Evolutionary conservation across 2,797 vertebrate genomes (phyloP).

Genomic region (Xerus rutilus): DNA sequence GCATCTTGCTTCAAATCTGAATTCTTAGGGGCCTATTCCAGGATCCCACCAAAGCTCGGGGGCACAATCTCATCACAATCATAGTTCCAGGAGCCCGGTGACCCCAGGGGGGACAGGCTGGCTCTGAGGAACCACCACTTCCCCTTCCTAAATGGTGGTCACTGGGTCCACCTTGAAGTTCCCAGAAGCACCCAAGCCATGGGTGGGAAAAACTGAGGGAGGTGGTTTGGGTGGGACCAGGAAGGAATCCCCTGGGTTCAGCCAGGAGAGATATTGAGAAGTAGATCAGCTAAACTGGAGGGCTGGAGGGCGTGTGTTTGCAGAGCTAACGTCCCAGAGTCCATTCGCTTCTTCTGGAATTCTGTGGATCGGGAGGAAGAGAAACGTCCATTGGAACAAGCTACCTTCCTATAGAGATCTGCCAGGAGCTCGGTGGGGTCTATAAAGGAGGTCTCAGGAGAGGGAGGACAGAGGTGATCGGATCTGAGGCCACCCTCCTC

Average conservation of each 20-base stretch:
- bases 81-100: not conserved
- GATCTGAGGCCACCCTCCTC: not conserved
- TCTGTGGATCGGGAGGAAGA: not conserved
- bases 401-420: not conserved
- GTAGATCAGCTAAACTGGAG: accelerated
- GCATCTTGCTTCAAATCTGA: not conserved
- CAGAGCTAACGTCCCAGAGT: not conserved
- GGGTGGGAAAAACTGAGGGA: not conserved
- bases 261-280: not conserved
- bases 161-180: not conserved
- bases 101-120: not conserved
- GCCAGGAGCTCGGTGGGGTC: not conserved
- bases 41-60: not conserved
- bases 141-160: not conserved
- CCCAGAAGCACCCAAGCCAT: not conserved
- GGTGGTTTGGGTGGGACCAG: not conserved
- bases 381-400: not conserved
- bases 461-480: not conserved
- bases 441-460: not conserved
- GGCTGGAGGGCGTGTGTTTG: not conserved
- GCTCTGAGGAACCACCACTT: not conserved
- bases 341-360: not conserved
- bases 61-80: not conserved
- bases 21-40: not conserved
- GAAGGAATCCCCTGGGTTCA: not conserved